Evolutionary conservation across 1,140 invertebrate genomes (phyloP), one percentile per base, ranked within the genome.

Genomic region (Diuraphis noxia): DNA sequence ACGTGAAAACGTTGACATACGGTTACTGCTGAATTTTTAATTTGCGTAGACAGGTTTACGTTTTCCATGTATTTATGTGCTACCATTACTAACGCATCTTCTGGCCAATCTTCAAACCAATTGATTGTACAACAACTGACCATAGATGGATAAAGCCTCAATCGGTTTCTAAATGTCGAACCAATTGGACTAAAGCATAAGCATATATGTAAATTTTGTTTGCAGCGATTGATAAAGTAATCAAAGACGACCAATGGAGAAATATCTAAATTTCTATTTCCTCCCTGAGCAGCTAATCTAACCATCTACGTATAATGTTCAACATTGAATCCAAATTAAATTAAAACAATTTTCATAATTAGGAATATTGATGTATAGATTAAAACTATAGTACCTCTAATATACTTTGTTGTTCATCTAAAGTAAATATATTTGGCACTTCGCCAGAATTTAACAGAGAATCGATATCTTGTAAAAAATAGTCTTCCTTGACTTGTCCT

Each of bases 61-160:
- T 96, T 95, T 86, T 95, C 95, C 93, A 98, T 96, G 93, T 96
- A 98, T 93, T 96, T 95, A 93, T 97, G 95, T 49, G 98, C 98
- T n/a, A 99, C 97, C 95, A 96, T 97, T 94, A 98, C 96, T 30
- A 99, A 94, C 3, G 98, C 97, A 94, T 98, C 97, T 94, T 98
- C 97, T 1, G 98, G 98, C 98, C 98, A 99, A 85, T 96, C 93
- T 93, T 98, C 96, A 93, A 97, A 99, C 97, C 98, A 99, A 94
- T 99, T 97, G 92, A 99, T 98, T 10, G 98, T 99, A 93, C 98
- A 99, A 93, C 98, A 98, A 93, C 98, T 99, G 0, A 99, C 96
- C 52, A 99, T 94, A 30, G 98, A 97, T 0, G 98, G 98, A 94
- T 98, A 99, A 90, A 98, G 95, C 86, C 97, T 94, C 6, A 99